These are phyloP conservation scores for Punctoribates punctum DNA, from an alignment of 2,888 invertebrate genomes.

Conservation along the genomic window DNA sequence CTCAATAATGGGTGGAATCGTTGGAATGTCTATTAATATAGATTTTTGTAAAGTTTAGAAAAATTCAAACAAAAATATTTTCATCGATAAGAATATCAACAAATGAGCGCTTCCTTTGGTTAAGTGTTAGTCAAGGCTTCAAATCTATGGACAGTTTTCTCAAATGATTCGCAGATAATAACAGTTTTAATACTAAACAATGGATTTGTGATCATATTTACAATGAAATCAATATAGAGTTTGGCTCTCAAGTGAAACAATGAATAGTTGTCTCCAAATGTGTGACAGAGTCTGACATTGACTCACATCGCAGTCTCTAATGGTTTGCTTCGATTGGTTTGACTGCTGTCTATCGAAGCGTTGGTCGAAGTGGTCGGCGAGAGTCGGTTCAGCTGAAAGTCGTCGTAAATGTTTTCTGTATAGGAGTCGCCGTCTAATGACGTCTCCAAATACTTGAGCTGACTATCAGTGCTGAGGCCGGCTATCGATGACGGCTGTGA, in stretches of 20 bases:
- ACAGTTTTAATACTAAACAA: background rate
- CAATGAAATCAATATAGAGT: background rate
- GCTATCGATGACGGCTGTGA: slow-evolving; percentile 34
- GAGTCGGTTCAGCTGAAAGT: slow-evolving; percentile 24
- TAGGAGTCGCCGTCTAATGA: slow-evolving; percentile 44
- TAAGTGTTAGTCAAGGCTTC: background rate
- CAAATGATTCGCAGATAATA: background rate
- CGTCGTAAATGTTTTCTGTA: slow-evolving; percentile 38
- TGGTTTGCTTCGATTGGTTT: slow-evolving; percentile 44
- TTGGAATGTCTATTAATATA: background rate
- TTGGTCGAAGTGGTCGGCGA: slow-evolving; percentile 35
- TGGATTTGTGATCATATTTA: background rate
- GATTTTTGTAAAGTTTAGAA: background rate
- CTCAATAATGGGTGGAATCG: background rate
- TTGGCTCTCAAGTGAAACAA: background rate
- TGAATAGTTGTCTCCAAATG: background rate
- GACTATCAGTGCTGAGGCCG: slow-evolving; percentile 33
- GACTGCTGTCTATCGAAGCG: slow-evolving; percentile 38
- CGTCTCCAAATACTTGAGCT: slow-evolving; percentile 43
- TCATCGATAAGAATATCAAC: background rate
- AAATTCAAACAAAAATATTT: background rate
- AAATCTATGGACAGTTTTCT: background rate
- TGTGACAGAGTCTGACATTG: too few relatives aligned
- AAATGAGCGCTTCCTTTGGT: slow-evolving; percentile 28
- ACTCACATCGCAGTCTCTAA: slow-evolving; percentile 49